Evolutionary conservation across 2,113 vertebrate species (phyloP).

Genomic region (Ochotona curzoniae): DNA sequence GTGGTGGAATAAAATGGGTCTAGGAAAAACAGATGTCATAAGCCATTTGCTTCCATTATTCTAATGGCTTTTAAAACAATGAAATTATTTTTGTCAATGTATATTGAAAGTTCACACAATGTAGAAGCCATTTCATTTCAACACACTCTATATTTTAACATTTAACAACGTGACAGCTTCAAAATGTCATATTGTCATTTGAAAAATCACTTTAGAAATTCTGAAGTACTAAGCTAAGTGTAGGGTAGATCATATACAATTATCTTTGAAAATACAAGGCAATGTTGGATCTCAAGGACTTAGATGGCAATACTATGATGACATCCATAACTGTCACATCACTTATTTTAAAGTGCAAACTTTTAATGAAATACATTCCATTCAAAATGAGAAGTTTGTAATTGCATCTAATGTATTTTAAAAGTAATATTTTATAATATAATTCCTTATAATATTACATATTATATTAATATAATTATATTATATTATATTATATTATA

Average conservation of each 20-base stretch:
- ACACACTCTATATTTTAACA: conserved; percentile 72
- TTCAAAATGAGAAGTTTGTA: conserved; percentile 26
- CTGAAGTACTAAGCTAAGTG: conserved; percentile 58
- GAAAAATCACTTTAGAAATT: conserved; percentile 70
- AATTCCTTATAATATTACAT: neutral
- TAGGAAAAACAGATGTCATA: conserved; percentile 70
- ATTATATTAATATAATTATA: neutral
- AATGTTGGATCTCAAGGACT: conserved; percentile 66
- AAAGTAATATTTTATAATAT: neutral
- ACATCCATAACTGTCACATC: conserved; percentile 52
- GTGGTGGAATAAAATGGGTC: conserved; percentile 50
- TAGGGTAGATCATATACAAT: conserved; percentile 60
- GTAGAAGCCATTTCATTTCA: conserved; percentile 74
- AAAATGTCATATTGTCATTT: conserved; percentile 69
- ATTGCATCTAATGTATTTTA: neutral
- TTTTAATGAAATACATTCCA: conserved; percentile 51
- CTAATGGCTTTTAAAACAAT: conserved; percentile 80
- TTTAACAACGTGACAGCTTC: conserved; percentile 65
- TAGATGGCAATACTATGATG: conserved; percentile 60
- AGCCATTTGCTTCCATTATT: conserved; percentile 76
- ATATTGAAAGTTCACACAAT: conserved; percentile 62
- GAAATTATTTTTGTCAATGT: conserved; percentile 75
- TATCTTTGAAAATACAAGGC: conserved; percentile 63
- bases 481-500: no score
- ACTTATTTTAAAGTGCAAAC: conserved; percentile 61